Percentiles rank a stretch among this genome's conserved stretches.
phyloP scores from a whole-genome alignment of 2,888 invertebrate genomes.

The Toxonevra muliebris region DNA sequence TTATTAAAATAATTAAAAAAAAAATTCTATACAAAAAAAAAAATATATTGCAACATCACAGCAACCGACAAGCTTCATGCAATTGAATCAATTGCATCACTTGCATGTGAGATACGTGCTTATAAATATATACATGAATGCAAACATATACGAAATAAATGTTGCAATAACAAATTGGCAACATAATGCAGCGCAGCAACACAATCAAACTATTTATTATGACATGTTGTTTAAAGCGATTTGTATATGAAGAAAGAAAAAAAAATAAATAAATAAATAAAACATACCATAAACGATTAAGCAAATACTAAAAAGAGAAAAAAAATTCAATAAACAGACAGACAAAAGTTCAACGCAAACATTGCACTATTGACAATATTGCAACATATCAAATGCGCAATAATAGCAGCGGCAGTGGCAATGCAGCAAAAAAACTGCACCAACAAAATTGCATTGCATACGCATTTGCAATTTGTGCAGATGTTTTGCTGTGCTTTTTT shows the following conservation, averaged over 20 bases:
- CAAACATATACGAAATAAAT: conserved; percentile 17
- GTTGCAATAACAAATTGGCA: conserved; percentile 34
- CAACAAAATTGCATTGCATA: not conserved
- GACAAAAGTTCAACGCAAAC: conserved; percentile 13
- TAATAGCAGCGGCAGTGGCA: not conserved
- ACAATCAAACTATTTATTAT: conserved; percentile 46
- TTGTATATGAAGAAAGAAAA: conserved; percentile 33
- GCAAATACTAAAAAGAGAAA: not conserved
- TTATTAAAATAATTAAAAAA: too few species aligned
- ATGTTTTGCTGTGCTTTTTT: conserved; percentile 15
- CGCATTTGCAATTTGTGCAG: conserved; percentile 14
- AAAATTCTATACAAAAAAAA: too few species aligned
- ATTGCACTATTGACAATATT: conserved; percentile 14
- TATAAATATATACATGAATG: not conserved
- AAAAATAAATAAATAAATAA: conserved; percentile 3
- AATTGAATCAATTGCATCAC: too few species aligned
- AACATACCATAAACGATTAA: conserved; percentile 10
- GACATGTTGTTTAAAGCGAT: conserved; percentile 42
- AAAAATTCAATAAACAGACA: not conserved
- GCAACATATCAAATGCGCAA: not conserved
- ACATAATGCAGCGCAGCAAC: conserved; percentile 37
- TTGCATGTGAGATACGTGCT: too few species aligned
- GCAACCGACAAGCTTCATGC: too few species aligned
- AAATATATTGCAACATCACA: too few species aligned
- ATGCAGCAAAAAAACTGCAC: conserved; percentile 3